These are phyloP conservation scores for Mystacides longicornis DNA, from an alignment of 2,888 invertebrate genomes.

Conservation along the genomic window DNA sequence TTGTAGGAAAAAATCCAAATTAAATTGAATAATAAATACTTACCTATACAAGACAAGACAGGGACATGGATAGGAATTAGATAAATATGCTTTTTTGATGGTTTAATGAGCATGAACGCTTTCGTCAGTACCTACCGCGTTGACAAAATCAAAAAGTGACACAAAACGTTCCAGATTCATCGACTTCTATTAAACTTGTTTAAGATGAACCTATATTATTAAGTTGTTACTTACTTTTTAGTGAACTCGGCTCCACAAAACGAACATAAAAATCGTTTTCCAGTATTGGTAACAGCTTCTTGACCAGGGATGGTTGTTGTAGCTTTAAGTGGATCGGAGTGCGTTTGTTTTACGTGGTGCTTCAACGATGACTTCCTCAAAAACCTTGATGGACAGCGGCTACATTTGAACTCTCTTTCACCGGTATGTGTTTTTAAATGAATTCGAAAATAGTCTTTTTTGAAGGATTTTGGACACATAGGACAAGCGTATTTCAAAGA, in stretches of 20 bases:
- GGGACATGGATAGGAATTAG: too few relatives aligned
- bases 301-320: neutral
- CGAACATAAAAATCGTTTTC: constrained; percentile 31
- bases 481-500: constrained; percentile 57
- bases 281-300: neutral
- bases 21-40: too few relatives aligned
- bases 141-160: too few relatives aligned
- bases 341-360: constrained; percentile 52
- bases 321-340: constrained; percentile 28
- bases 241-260: constrained; percentile 22
- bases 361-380: constrained; percentile 57
- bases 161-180: too few relatives aligned
- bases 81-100: too few relatives aligned
- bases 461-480: constrained; percentile 56
- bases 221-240: constrained; percentile 24
- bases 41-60: too few relatives aligned
- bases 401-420: constrained; percentile 63
- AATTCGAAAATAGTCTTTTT: constrained; percentile 58
- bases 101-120: too few relatives aligned
- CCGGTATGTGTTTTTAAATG: constrained; percentile 69
- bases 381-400: constrained; percentile 56
- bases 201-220: too few relatives aligned
- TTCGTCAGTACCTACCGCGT: too few relatives aligned
- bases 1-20: too few relatives aligned
- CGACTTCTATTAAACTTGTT: too few relatives aligned